Conservation (phyloP, 2,113 vertebrate species). For the Cavia aperea region DNA sequence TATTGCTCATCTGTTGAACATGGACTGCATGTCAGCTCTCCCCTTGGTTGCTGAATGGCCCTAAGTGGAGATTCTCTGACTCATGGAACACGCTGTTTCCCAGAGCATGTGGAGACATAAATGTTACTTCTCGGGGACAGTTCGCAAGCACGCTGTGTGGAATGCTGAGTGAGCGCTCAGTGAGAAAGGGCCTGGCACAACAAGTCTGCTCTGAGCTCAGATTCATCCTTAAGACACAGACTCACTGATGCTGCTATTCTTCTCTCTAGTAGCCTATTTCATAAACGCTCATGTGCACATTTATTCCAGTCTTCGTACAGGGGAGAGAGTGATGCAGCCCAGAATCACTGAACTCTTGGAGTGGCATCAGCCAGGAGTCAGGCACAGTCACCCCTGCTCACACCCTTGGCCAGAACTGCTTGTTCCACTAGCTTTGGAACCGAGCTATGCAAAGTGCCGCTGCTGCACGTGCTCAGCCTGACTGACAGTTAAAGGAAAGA, state of each 20-base stretch:
- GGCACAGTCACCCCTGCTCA: not conserved
- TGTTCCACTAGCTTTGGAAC: not conserved
- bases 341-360: not conserved
- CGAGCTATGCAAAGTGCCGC: not conserved
- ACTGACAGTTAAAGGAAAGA: constrained; percentile 34
- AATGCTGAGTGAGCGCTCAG: not conserved
- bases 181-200: not conserved
- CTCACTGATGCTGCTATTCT: not conserved
- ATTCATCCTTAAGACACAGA: not conserved
- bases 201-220: not conserved
- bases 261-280: not conserved
- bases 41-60: not conserved
- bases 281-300: not conserved
- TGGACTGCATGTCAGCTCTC: not conserved
- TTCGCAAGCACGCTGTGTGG: too few species aligned
- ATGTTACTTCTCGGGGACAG: too few species aligned
- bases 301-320: constrained; percentile 23
- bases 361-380: not conserved
- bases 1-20: not conserved
- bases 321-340: not conserved
- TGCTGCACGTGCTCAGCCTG: not conserved
- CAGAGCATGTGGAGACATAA: not conserved
- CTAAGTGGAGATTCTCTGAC: not conserved
- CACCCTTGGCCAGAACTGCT: not conserved
- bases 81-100: not conserved